These are phyloP conservation scores for Sympetrum striolatum DNA, from an alignment of 2,888 invertebrate species.

Conservation along the genomic window DNA sequence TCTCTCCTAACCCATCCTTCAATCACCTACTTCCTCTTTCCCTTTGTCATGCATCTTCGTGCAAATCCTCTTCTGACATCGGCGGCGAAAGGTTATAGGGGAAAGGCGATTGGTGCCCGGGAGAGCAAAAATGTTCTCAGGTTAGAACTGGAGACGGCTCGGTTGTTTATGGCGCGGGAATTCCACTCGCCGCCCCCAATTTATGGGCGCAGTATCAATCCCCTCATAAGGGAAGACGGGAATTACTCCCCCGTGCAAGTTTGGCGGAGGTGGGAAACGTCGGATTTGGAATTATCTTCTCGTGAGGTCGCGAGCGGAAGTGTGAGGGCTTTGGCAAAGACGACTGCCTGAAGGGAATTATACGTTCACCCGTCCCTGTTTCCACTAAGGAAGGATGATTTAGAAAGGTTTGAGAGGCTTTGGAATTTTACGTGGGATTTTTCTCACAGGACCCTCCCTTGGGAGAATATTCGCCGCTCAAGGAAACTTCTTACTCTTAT, in stretches of 20 bases:
- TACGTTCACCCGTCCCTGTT: neutral
- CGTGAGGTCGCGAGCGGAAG: neutral
- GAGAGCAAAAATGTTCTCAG: neutral
- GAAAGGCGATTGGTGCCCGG: neutral
- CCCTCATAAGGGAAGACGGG: neutral
- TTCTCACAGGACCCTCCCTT: neutral
- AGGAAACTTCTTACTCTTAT: too few species aligned
- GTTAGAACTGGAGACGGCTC: neutral
- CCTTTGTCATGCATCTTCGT: neutral
- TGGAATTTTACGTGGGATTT: neutral
- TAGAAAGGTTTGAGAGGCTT: neutral
- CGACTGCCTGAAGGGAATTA: neutral
- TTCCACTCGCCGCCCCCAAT: neutral
- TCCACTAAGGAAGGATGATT: neutral
- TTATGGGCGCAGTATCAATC: neutral
- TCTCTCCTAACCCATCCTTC: neutral
- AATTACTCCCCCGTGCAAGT: neutral
- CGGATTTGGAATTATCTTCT: neutral
- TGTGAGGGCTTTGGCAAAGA: neutral
- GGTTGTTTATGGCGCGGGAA: neutral
- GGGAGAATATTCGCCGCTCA: too few species aligned
- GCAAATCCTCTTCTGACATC: neutral
- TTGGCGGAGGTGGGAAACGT: neutral
- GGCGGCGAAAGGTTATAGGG: neutral
- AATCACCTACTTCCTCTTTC: neutral